Evolutionary conservation across 2,888 invertebrate species (phyloP), one percentile per base, ranked within the genome.

Genomic region (Linnaemya vulpina): DNA sequence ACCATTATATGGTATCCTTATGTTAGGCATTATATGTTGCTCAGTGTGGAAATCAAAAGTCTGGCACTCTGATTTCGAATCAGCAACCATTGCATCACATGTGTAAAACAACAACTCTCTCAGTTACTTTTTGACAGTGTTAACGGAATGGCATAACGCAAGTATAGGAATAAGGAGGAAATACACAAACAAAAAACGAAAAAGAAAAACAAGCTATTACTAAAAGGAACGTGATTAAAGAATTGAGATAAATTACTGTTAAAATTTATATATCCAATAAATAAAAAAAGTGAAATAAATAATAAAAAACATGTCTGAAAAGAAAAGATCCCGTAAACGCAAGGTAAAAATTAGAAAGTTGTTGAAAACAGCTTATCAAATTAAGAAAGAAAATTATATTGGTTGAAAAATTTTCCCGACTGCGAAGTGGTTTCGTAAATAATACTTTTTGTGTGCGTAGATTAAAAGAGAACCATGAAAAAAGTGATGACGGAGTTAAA

Each of bases 281-380:
- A 53, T 43, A 70, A 60, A 70, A 78, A 80, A 63, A 80, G 62
- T 82, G 58, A 84, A 86, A 78, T 79, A 65, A 62, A 8, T 46
- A 51, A 70, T 15, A 46, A 17, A 67, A 53, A 89, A 88, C 84
- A 92, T 92, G 92, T 92, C 92, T 62, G 92, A 92, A 83, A 92
- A 91, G 88, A 92, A 91, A 87, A 89, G 90, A 81, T 88, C 91
- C 70, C 90, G 92, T 86, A 91, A 91, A 79, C 92, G 92, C 75
- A 92, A 92, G 88, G 92, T 81, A 86, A 83, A 68, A 40, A 8
- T 11, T 25, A 11, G 70, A 73, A 60, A 20, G n/a, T 58, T 22
- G n/a, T 11, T 1, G 20, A 13, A n/a, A 71, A 60, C 78, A 35
- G 22, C 2, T 30, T 43, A 30, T 35, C 25, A 4, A 35, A 49